These are phyloP conservation scores for Macrosteles quadrilineatus DNA, from an alignment of 1,140 invertebrate species.

Conservation along the genomic window DNA sequence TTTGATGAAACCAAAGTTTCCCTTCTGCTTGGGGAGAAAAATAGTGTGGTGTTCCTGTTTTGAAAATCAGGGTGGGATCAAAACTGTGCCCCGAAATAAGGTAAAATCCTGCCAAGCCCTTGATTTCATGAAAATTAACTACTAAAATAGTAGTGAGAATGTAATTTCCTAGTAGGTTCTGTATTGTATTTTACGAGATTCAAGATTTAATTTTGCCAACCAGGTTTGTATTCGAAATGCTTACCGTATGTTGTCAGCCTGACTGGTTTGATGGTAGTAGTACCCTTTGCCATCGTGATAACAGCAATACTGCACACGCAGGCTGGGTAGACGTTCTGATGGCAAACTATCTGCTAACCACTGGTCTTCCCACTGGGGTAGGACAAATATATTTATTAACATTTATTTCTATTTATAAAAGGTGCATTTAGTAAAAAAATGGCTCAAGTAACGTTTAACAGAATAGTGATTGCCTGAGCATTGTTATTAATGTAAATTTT, in stretches of 20 bases:
- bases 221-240: not conserved
- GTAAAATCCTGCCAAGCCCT: too few relatives aligned
- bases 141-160: too few relatives aligned
- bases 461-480: not conserved
- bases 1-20: too few relatives aligned
- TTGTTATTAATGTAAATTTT: not conserved
- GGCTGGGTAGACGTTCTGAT: not conserved
- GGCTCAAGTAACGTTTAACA: not conserved
- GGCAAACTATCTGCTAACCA: not conserved
- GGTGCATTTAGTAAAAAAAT: not conserved
- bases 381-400: not conserved
- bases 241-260: not conserved
- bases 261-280: not conserved
- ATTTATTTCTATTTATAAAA: not conserved
- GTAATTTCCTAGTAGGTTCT: too few relatives aligned
- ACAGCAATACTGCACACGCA: not conserved
- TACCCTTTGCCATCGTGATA: not conserved
- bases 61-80: too few relatives aligned
- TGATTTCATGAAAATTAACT: too few relatives aligned
- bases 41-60: too few relatives aligned
- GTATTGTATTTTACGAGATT: not conserved
- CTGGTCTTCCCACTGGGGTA: not conserved
- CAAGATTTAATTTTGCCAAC: not conserved
- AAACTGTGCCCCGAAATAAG: too few relatives aligned
- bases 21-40: too few relatives aligned